These are phyloP conservation scores for Calameuta filiformis DNA, from an alignment of 2,888 invertebrate species.

Conservation along the genomic window DNA sequence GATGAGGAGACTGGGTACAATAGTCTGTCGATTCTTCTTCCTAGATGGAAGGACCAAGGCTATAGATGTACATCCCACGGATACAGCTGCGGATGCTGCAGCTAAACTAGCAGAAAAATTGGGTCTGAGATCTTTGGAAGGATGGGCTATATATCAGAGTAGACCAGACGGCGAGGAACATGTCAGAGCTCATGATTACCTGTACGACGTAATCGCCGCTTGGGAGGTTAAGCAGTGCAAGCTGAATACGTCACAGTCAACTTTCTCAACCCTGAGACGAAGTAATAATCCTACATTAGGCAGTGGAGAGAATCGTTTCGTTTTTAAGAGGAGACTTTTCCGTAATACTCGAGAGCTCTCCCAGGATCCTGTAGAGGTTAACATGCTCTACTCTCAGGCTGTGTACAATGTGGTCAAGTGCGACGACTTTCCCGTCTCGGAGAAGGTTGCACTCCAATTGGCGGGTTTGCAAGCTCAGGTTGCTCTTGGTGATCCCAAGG, in stretches of 20 bases:
- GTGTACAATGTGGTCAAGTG: slow-evolving; percentile 95
- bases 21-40: slow-evolving; percentile 94
- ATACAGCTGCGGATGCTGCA: slow-evolving; percentile 92
- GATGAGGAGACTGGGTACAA: slow-evolving; percentile 89
- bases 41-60: slow-evolving; percentile 95
- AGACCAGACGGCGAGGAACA: slow-evolving; percentile 89
- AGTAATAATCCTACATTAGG: slow-evolving; percentile 76
- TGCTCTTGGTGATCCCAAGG: slow-evolving; percentile 87
- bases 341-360: slow-evolving; percentile 89
- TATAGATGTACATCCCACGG: slow-evolving; percentile 94
- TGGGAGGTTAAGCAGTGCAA: slow-evolving; percentile 87
- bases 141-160: slow-evolving; percentile 96
- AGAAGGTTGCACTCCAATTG: slow-evolving; percentile 92
- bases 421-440: slow-evolving; percentile 95
- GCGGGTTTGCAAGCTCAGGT: slow-evolving; percentile 96
- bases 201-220: slow-evolving; percentile 93
- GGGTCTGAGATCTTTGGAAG: slow-evolving; percentile 84
- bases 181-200: slow-evolving; percentile 89
- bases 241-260: slow-evolving; percentile 67
- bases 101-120: slow-evolving; percentile 89
- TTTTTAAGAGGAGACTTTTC: slow-evolving; percentile 91
- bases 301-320: slow-evolving; percentile 90
- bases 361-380: slow-evolving; percentile 95
- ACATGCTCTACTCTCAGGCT: slow-evolving; percentile 93
- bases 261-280: slow-evolving; percentile 70